Conservation (phyloP, 2,113 vertebrate genomes). For the Erpornis zantholeuca region DNA sequence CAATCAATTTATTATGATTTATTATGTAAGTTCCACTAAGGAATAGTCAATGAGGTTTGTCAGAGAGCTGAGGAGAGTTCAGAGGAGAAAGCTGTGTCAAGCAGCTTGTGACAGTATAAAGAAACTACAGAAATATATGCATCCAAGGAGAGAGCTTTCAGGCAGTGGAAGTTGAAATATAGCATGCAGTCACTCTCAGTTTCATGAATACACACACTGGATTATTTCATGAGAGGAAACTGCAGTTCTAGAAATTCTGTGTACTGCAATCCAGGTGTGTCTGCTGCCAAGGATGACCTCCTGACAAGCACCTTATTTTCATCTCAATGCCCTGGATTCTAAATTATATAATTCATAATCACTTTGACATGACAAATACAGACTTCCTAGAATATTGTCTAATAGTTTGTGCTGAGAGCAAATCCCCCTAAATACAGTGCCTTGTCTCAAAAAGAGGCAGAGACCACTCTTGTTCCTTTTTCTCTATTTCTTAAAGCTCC, state of each 20-base stretch:
- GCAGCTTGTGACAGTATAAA: conserved; percentile 27
- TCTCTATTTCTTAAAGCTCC: not conserved
- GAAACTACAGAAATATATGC: conserved; percentile 18
- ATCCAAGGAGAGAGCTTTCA: conserved; percentile 21
- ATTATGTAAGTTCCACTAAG: not conserved
- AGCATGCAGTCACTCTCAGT: not conserved
- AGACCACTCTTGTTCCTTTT: not conserved
- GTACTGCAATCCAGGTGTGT: not conserved
- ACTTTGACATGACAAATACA: not conserved
- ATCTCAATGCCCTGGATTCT: not conserved
- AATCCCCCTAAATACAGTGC: not conserved
- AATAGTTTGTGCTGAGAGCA: not conserved
- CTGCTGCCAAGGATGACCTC: not conserved
- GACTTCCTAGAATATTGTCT: not conserved
- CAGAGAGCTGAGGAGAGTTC: conserved; percentile 11
- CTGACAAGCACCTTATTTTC: not conserved
- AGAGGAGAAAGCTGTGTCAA: conserved; percentile 17
- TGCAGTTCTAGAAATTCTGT: not conserved
- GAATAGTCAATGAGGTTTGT: conserved; percentile 36
- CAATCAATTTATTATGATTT: conserved; percentile 43
- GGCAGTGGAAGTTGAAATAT: not conserved
- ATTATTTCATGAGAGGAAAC: conserved; percentile 4
- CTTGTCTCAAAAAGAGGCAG: not conserved
- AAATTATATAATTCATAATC: not conserved
- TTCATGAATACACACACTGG: not conserved